phyloP scores from a whole-genome alignment of 2,113 vertebrate genomes.

The Odobenus rosmarus region DNA sequence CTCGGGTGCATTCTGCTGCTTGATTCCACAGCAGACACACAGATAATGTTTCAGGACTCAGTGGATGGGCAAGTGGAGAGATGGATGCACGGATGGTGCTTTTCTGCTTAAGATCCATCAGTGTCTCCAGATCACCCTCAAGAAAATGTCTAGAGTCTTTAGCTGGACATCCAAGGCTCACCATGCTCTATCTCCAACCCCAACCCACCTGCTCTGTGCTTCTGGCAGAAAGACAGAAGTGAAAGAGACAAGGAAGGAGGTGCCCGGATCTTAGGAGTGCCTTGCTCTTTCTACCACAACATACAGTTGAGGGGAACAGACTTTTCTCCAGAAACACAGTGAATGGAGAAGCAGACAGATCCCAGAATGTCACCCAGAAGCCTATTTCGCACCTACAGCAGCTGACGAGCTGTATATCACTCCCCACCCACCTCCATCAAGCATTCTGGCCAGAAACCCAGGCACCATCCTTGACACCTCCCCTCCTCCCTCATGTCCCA shows the following conservation, averaged over 20 bases:
- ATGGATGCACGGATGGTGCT: background rate
- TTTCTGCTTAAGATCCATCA: background rate
- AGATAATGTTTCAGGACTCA: background rate
- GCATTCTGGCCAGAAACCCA: background rate
- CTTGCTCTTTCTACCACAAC: background rate
- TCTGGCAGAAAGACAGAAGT: background rate
- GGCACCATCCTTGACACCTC: background rate
- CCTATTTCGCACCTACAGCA: conserved; percentile 46
- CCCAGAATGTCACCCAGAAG: background rate
- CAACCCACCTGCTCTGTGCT: background rate
- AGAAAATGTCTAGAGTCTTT: background rate
- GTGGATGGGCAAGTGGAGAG: background rate
- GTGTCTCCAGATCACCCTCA: background rate
- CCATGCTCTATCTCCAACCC: background rate
- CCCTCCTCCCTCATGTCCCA: background rate
- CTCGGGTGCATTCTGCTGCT: background rate
- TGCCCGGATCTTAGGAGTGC: background rate
- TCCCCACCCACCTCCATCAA: conserved; percentile 3
- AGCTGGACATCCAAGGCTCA: background rate
- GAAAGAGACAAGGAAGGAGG: background rate
- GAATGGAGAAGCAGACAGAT: background rate
- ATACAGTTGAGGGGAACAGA: background rate
- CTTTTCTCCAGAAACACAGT: background rate
- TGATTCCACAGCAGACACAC: background rate
- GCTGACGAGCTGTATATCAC: background rate